Base-by-base conservation (phyloP, 2,888 invertebrate genomes). In the Taenaris catops region DNA sequence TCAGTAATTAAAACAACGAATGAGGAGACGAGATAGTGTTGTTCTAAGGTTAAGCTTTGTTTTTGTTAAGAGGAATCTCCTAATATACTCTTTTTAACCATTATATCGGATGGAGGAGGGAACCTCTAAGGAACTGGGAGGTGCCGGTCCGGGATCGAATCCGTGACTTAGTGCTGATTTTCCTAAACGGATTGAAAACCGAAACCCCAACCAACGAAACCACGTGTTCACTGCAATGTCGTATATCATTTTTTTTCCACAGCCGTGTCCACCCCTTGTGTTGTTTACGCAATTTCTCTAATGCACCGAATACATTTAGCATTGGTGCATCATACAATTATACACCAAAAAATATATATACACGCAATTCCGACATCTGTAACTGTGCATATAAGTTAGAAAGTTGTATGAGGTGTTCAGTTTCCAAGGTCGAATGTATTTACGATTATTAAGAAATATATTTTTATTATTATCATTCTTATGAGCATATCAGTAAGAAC, bases 221-320 rank as follows among this genome's bases (percentile, higher is more conserved):
- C 31, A 37, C 36, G 36, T 31, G 31, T 20, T 25, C 25, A 25
- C 14, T 21, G 20, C 16, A 31, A 14, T 21, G 31, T 23, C 14
- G 18, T 31, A 36, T 36, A 31, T 31, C 31, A 29, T 31, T 25
- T 25, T 37, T 21, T 31, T 19, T 21, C 31, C 25, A 24, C 16
- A 14, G 5, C 18, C 25, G 11, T 25, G 20, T 32, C 14, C 44
- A 31, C 34, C 37, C 45, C 45, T 41, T n/a, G n/a, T 28, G 37
- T 25, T 39, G 38, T 41, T 37, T 35, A 34, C 39, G 42, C 45
- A 48, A 48, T 48, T 44, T 41, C 46, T 39, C 46, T 48, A 48
- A 48, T 48, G 48, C 46, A 46, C 34, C 38, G 25, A 28, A 26
- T 26, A 25, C 36, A 27, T 32, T 38, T 37, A 23, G 10, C 9